Conservation (phyloP, 2,888 invertebrate species). For the Mactromeris polynyma region DNA sequence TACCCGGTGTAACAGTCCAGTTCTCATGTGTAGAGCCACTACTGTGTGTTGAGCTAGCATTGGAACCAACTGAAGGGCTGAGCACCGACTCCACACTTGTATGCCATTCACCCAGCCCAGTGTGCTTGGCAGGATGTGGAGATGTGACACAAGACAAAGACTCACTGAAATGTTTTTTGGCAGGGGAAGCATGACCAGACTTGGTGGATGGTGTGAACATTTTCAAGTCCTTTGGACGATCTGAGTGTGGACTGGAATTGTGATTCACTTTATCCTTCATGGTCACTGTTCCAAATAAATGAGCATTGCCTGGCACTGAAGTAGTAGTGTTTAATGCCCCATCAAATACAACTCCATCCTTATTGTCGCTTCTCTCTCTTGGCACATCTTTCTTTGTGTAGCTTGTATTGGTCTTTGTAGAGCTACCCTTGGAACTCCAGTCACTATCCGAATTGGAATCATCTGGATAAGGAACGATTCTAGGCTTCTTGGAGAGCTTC, state of each 20-base stretch:
- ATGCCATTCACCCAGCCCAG: slow-evolving; percentile 81
- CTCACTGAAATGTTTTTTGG: slow-evolving; percentile 55
- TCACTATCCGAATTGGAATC: slow-evolving; percentile 84
- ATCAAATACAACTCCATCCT: slow-evolving; percentile 75
- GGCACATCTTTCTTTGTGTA: neutral
- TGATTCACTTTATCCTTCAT: slow-evolving; percentile 58
- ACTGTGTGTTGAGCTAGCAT: slow-evolving; percentile 82
- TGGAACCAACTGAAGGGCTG: slow-evolving; percentile 84
- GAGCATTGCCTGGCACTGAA: slow-evolving; percentile 82
- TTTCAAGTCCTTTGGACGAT: slow-evolving; percentile 50
- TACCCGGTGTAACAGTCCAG: slow-evolving; percentile 73
- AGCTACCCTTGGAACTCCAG: slow-evolving; percentile 29
- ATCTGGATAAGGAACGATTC: slow-evolving; percentile 86
- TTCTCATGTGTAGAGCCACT: slow-evolving; percentile 85
- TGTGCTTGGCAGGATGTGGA: slow-evolving; percentile 46
- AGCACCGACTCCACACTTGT: slow-evolving; percentile 81
- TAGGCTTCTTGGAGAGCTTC: slow-evolving; percentile 56
- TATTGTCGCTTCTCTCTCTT: slow-evolving; percentile 21
- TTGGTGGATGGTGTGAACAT: slow-evolving; percentile 14
- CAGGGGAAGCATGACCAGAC: slow-evolving; percentile 24
- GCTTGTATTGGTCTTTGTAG: neutral
- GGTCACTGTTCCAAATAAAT: slow-evolving; percentile 72
- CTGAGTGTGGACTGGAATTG: slow-evolving; percentile 24
- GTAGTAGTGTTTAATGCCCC: slow-evolving; percentile 80
- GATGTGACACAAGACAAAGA: slow-evolving; percentile 54